Conservation (phyloP, 2,888 invertebrate genomes). For the Monopis laevigella region DNA sequence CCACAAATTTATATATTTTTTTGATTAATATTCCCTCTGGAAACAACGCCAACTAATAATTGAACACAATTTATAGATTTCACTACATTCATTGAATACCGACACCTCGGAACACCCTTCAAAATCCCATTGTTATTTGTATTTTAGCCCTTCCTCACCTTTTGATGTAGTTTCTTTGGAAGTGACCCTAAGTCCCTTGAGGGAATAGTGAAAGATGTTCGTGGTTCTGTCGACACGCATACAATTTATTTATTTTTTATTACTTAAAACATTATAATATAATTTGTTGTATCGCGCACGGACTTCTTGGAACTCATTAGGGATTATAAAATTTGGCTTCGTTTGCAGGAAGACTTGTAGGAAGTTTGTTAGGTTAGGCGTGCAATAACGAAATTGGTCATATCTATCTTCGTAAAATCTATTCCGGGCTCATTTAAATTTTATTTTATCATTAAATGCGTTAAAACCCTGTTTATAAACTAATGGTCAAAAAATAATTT, state of each 20-base stretch:
- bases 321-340: constrained; percentile 31
- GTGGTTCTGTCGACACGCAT: constrained; percentile 42
- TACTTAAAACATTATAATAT: constrained; percentile 65
- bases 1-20: background rate
- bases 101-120: constrained; percentile 25
- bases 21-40: constrained; percentile 31
- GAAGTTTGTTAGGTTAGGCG: constrained; percentile 31
- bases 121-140: constrained; percentile 36
- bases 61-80: constrained; percentile 23
- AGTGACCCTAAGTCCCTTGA: constrained; percentile 26
- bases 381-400: background rate
- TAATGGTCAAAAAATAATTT: constrained; percentile 1
- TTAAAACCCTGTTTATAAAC: constrained; percentile 8
- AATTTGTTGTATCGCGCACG: constrained; percentile 61
- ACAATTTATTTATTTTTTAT: constrained; percentile 61
- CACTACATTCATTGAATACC: constrained; percentile 50
- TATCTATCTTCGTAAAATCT: too few relatives aligned
- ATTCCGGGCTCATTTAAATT: background rate
- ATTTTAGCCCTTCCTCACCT: constrained; percentile 26
- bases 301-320: constrained; percentile 31
- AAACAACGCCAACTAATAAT: constrained; percentile 46
- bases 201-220: constrained; percentile 30
- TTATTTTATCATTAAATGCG: background rate
- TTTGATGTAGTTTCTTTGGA: background rate
- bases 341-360: constrained; percentile 48